Evolutionary conservation across 1,140 invertebrate species (phyloP).

Genomic region (Maniola jurtina): DNA sequence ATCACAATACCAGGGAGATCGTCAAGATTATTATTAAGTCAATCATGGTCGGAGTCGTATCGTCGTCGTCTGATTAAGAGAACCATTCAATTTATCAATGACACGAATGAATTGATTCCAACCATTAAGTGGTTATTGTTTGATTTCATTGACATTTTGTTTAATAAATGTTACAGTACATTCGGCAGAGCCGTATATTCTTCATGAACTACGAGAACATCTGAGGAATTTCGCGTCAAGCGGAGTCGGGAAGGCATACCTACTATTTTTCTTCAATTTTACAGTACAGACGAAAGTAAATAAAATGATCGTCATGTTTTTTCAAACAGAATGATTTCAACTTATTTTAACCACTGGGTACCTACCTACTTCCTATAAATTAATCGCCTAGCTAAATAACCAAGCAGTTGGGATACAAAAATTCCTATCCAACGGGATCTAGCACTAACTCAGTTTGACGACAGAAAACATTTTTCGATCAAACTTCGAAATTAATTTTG

Average conservation of each 20-base stretch:
- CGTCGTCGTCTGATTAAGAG: neutral
- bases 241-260: no score
- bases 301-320: no score
- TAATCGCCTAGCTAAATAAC: conserved; percentile 1
- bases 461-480: conserved; percentile 59
- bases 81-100: conserved; percentile 42
- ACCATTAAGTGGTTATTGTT: conserved; percentile 45
- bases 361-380: no score
- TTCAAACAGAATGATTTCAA: no score
- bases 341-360: no score
- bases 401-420: conserved; percentile 11
- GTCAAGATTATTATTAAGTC: no score
- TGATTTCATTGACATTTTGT: conserved; percentile 21
- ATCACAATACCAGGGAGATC: no score
- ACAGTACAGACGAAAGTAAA: no score
- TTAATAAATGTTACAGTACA: conserved; percentile 2
- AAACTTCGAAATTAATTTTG: conserved; percentile 68
- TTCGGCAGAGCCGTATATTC: neutral
- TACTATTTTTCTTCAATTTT: no score
- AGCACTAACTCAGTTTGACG: conserved; percentile 29
- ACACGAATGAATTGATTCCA: conserved; percentile 24
- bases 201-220: neutral
- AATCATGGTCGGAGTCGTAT: neutral
- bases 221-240: no score
- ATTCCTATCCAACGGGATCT: conserved; percentile 20